Conservation (phyloP, 2,888 invertebrate genomes). For the Cancer borealis region DNA sequence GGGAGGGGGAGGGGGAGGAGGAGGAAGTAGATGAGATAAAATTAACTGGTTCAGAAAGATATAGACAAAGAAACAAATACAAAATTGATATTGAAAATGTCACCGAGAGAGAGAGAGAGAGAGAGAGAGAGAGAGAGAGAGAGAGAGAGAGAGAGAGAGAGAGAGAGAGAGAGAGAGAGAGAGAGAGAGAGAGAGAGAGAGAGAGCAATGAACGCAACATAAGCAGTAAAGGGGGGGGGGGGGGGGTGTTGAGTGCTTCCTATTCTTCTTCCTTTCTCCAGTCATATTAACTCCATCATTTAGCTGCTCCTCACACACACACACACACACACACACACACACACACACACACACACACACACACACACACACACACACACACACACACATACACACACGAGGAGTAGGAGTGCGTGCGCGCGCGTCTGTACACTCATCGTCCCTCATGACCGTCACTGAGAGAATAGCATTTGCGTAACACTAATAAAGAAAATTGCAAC, state of each 20-base stretch:
- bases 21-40: not conserved
- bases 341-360: not conserved
- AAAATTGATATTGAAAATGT: not conserved
- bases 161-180: conserved; percentile 38
- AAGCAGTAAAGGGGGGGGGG: not conserved
- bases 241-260: not conserved
- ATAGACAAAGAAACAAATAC: not conserved
- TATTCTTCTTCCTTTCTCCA: not conserved
- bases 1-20: not conserved
- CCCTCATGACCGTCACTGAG: not conserved
- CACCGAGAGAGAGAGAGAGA: not conserved
- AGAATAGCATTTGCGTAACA: not conserved
- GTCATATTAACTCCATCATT: not conserved
- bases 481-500: conserved; percentile 8
- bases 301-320: not conserved
- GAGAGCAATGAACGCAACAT: conserved; percentile 7
- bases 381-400: not conserved
- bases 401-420: not conserved
- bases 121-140: not conserved
- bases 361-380: not conserved
- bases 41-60: not conserved
- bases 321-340: not conserved
- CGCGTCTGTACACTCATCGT: not conserved
- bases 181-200: conserved; percentile 5
- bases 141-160: conserved; percentile 44